Evolutionary conservation across 2,888 invertebrate genomes (phyloP).

Genomic region (Leistus spinibarbis): DNA sequence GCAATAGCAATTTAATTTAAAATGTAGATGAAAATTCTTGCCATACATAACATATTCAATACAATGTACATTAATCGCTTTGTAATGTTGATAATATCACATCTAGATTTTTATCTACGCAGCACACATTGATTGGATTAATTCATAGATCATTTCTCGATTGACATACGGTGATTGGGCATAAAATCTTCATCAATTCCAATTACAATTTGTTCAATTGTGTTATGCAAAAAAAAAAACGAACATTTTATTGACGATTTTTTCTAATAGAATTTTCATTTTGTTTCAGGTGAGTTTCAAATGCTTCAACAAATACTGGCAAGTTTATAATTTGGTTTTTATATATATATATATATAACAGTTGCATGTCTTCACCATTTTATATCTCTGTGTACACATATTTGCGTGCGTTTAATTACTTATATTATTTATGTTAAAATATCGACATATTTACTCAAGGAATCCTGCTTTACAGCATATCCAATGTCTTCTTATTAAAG

Average conservation of each 20-base stretch:
- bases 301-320: neutral
- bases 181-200: neutral
- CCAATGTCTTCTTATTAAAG: too few relatives aligned
- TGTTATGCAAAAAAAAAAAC: neutral
- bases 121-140: neutral
- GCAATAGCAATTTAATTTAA: neutral
- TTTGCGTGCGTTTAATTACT: neutral
- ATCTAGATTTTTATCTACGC: neutral
- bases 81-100: neutral
- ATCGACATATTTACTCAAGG: neutral
- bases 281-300: neutral
- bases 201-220: neutral
- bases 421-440: neutral
- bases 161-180: neutral
- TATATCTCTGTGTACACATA: neutral
- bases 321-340: neutral
- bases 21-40: neutral
- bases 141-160: neutral
- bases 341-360: neutral
- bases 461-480: neutral
- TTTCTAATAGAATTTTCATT: neutral
- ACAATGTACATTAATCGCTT: neutral
- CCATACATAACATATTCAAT: neutral
- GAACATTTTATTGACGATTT: neutral
- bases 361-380: neutral